Conservation (phyloP, 2,113 vertebrate genomes). For the Anhinga anhinga region DNA sequence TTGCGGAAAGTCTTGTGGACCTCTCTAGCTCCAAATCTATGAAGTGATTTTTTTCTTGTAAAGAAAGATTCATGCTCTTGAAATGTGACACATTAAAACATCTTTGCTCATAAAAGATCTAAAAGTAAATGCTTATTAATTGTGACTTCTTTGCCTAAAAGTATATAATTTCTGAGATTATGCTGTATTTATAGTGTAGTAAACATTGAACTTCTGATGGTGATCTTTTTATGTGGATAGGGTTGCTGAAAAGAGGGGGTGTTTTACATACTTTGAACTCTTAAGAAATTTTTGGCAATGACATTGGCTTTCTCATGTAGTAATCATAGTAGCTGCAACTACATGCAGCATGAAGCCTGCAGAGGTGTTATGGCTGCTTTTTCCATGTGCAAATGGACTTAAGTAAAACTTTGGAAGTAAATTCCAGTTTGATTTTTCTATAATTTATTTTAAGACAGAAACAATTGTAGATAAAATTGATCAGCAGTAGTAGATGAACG, state of each 20-base stretch:
- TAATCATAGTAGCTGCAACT: neutral
- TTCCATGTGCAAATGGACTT: neutral
- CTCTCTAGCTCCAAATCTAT: constrained; percentile 1
- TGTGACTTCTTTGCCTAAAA: neutral
- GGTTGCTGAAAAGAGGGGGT: neutral
- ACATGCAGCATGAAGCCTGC: neutral
- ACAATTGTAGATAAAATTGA: neutral
- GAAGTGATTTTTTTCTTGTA: neutral
- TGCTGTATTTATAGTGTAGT: neutral
- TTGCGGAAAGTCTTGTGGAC: neutral
- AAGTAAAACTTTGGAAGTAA: neutral
- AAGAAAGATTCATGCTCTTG: neutral
- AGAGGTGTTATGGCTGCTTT: neutral
- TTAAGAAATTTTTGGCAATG: neutral
- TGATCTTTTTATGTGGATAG: neutral
- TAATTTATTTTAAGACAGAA: neutral
- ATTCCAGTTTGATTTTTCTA: neutral
- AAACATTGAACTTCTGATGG: neutral
- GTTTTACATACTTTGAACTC: neutral
- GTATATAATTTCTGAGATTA: neutral
- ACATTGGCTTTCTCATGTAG: neutral
- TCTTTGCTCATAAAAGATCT: constrained; percentile 33
- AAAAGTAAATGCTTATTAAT: neutral
- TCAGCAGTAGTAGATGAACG: neutral
- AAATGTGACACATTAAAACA: constrained; percentile 39